Evolutionary conservation across 2,113 vertebrate species (phyloP).

Genomic region (Notothenia coriiceps): DNA sequence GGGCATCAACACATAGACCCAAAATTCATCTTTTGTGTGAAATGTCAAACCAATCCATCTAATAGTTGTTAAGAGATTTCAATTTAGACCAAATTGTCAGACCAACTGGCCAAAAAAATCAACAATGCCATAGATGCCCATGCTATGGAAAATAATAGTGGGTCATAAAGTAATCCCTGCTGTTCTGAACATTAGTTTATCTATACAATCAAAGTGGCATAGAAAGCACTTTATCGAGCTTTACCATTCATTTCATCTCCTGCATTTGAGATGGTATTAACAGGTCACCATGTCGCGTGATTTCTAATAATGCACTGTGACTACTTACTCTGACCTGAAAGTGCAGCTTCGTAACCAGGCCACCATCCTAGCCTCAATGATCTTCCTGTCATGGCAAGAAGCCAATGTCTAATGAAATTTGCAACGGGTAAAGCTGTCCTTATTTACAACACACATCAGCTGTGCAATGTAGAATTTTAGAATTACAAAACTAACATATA

Average conservation of each 20-base stretch:
- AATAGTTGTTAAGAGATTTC: no score
- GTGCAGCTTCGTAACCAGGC: conserved; percentile 32
- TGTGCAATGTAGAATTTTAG: neutral
- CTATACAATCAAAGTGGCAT: neutral
- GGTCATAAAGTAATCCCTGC: conserved; percentile 6
- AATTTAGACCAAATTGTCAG: neutral
- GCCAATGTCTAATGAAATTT: conserved; percentile 29
- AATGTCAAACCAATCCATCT: no score
- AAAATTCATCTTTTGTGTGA: no score
- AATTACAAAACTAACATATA: neutral
- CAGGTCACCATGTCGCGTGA: conserved; percentile 23
- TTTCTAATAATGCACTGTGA: conserved; percentile 27
- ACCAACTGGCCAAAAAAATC: neutral
- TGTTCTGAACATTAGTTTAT: conserved; percentile 11
- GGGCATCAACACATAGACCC: no score
- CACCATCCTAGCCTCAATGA: conserved; percentile 26
- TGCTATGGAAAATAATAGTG: neutral
- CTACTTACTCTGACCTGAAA: conserved; percentile 38
- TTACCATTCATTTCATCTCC: conserved; percentile 32
- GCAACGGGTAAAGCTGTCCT: conserved; percentile 33
- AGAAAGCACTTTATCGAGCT: neutral
- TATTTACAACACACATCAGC: conserved; percentile 20
- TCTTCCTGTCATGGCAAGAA: conserved; percentile 8
- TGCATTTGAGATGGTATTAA: conserved; percentile 34
- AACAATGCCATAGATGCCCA: neutral